Percentiles rank a stretch among this genome's conserved stretches.
These are phyloP conservation scores for Chauna torquata DNA, from an alignment of 2,113 vertebrate species.

Conservation along the genomic window DNA sequence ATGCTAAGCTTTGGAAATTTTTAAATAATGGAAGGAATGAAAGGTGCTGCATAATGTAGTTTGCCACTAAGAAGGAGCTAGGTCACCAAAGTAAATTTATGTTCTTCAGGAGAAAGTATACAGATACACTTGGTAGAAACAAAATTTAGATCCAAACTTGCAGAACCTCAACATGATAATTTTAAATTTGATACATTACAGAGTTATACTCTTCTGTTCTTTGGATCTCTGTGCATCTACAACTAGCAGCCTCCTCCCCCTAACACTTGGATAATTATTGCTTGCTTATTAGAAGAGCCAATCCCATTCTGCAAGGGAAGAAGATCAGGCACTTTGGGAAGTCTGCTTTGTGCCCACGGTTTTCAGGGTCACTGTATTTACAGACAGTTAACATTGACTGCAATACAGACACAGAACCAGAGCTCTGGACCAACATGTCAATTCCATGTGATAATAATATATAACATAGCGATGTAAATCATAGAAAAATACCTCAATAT, in stretches of 20 bases:
- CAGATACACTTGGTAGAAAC: not conserved
- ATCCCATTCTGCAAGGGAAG: not conserved
- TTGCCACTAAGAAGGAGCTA: not conserved
- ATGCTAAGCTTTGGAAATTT: not conserved
- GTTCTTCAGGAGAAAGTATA: not conserved
- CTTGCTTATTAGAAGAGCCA: not conserved
- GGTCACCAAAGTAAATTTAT: not conserved
- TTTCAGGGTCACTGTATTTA: not conserved
- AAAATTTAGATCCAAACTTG: not conserved
- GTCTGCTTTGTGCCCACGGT: not conserved
- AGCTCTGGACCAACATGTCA: not conserved
- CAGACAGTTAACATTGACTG: not conserved
- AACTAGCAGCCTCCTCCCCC: not conserved
- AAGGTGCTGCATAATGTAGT: fast-evolving
- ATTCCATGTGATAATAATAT: not conserved
- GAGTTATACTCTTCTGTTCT: not conserved
- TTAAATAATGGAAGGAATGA: not conserved
- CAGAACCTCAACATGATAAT: not conserved
- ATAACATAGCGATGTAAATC: not conserved
- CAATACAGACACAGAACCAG: not conserved
- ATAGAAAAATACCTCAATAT: not conserved
- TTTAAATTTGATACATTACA: not conserved
- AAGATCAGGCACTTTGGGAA: not conserved
- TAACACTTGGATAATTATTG: not conserved
- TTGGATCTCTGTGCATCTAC: not conserved